Conservation (phyloP, 2,113 vertebrate genomes). For the Zootoca vivipara region DNA sequence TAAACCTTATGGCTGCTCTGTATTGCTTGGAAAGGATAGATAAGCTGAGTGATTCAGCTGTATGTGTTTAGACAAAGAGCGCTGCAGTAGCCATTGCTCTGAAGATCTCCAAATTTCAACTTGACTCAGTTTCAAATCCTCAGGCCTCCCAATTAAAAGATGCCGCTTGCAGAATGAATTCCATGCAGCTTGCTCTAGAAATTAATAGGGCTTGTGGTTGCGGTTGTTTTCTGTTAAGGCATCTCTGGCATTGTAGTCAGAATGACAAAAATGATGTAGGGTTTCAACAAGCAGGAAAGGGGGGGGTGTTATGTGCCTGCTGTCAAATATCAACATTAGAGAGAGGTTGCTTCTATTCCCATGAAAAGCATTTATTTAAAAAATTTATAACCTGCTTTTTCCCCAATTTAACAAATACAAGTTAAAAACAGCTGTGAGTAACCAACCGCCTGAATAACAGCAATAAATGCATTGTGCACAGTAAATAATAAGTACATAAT, state of each 20-base stretch:
- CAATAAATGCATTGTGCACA: neutral
- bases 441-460: neutral
- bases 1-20: slow-evolving; percentile 26
- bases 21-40: slow-evolving; percentile 22
- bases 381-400: neutral
- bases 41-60: slow-evolving; percentile 44
- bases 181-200: slow-evolving; percentile 8
- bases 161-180: neutral
- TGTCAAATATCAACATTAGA: neutral
- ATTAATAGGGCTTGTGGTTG: slow-evolving; percentile 5
- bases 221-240: neutral
- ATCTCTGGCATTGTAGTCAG: neutral
- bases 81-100: slow-evolving; percentile 41
- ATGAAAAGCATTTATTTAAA: neutral
- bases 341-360: neutral
- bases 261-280: neutral
- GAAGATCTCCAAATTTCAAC: slow-evolving; percentile 12
- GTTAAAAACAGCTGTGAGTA: neutral
- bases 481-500: too few relatives aligned
- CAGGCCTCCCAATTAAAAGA: neutral
- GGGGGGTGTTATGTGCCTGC: neutral
- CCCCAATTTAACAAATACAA: neutral
- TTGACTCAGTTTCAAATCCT: slow-evolving; percentile 44
- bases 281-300: neutral
- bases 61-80: slow-evolving; percentile 45